A percentile compares a stretch with the other conserved stretches of the same genome.
These are phyloP conservation scores for Xyrauchen texanus DNA, from an alignment of 2,113 vertebrate genomes.

Conservation along the genomic window DNA sequence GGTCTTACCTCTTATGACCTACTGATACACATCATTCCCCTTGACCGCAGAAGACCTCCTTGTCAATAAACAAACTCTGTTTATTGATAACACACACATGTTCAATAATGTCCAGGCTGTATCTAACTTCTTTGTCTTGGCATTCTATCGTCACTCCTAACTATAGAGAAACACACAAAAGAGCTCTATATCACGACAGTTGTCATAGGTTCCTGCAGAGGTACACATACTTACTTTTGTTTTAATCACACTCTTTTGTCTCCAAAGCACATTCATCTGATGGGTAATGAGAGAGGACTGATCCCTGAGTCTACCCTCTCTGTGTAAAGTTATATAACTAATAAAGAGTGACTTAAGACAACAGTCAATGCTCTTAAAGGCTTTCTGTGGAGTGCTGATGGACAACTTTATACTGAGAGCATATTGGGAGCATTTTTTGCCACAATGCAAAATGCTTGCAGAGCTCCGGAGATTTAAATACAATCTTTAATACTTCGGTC, in stretches of 20 bases:
- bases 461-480: background rate
- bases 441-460: background rate
- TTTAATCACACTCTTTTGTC: background rate
- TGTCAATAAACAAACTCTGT: background rate
- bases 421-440: background rate
- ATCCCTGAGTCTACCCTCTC: background rate
- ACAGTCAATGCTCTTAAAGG: background rate
- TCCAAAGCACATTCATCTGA: background rate
- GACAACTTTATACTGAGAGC: background rate
- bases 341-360: background rate
- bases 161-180: constrained; percentile 43
- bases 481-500: background rate
- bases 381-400: background rate
- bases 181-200: background rate
- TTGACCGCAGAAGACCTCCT: background rate
- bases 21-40: background rate
- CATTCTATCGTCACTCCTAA: constrained; percentile 31
- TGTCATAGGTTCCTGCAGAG: background rate
- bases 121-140: background rate
- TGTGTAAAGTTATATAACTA: constrained; percentile 5
- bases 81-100: constrained; percentile 54
- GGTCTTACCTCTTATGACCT: constrained; percentile 51
- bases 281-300: constrained; percentile 7
- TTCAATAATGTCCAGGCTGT: constrained; percentile 22
- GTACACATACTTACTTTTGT: background rate